Percentiles rank a stretch among this genome's conserved stretches.
Conservation (phyloP, 2,888 invertebrate species). For the Punctoribates punctum region DNA sequence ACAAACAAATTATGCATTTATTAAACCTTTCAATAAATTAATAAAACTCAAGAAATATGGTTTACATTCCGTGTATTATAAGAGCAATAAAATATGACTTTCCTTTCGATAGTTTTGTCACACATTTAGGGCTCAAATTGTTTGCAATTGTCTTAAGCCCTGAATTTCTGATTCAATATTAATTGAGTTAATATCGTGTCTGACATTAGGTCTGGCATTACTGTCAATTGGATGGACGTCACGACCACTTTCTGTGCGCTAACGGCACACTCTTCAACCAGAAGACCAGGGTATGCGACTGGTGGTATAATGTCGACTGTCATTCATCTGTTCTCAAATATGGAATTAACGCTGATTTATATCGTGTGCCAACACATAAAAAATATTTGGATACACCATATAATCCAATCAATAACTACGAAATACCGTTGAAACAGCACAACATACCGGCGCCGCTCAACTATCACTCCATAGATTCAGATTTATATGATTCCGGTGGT, state of each 20-base stretch:
- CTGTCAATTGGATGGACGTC: conserved; percentile 48
- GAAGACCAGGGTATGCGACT: conserved; percentile 47
- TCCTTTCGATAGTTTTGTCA: neutral
- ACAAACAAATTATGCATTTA: neutral
- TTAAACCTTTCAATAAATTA: neutral
- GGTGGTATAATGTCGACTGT: conserved; percentile 46
- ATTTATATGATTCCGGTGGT: neutral
- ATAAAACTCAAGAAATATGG: neutral
- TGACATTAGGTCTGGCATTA: conserved; percentile 47
- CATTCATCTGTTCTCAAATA: conserved; percentile 17
- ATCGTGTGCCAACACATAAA: conserved; percentile 8
- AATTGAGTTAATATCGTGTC: neutral
- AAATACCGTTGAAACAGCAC: neutral
- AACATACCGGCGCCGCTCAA: neutral
- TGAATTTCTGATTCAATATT: neutral
- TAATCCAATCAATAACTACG: conserved; percentile 5
- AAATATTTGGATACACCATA: neutral
- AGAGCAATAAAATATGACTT: neutral
- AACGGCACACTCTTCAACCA: conserved; percentile 48
- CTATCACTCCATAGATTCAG: neutral
- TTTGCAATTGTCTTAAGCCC: neutral
- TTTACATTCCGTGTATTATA: neutral
- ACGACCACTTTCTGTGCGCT: conserved; percentile 43
- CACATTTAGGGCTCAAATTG: neutral
- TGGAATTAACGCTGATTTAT: conserved; percentile 37